Evolutionary conservation across 2,888 invertebrate genomes (phyloP).

Genomic region (Zele albiditarsus): DNA sequence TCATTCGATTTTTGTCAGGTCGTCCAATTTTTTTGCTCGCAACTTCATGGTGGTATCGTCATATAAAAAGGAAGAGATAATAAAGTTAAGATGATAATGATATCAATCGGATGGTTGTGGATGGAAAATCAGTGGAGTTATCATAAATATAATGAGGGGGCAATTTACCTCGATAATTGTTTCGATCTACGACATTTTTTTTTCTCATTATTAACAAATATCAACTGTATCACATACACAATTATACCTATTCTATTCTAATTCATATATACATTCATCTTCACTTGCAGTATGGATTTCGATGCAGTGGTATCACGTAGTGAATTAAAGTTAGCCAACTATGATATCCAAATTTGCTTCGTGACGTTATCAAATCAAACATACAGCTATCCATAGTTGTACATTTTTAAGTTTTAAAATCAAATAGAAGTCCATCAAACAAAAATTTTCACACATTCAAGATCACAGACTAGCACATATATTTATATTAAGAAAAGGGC

Average conservation of each 20-base stretch:
- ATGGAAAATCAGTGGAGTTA: too few relatives aligned
- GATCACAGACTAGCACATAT: neutral
- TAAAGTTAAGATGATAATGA: too few relatives aligned
- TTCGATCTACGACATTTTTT: too few relatives aligned
- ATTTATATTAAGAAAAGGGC: neutral
- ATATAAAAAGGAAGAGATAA: too few relatives aligned
- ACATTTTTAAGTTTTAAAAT: neutral
- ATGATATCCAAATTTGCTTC: conserved; percentile 40
- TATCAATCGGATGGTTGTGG: too few relatives aligned
- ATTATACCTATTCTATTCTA: neutral
- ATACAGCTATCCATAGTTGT: neutral
- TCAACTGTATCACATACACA: neutral
- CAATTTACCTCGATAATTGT: too few relatives aligned
- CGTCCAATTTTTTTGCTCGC: too few relatives aligned
- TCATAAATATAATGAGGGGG: too few relatives aligned
- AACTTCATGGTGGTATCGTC: too few relatives aligned
- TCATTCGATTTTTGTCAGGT: too few relatives aligned
- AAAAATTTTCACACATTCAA: neutral
- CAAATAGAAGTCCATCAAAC: neutral
- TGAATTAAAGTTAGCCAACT: conserved; percentile 49
- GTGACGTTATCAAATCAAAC: conserved; percentile 29
- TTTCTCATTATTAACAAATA: too few relatives aligned
- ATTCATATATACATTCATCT: neutral
- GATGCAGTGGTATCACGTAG: conserved; percentile 50
- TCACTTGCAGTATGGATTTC: conserved; percentile 40